These are phyloP conservation scores for Smithornis capensis DNA, from an alignment of 2,113 vertebrate genomes.

Conservation along the genomic window DNA sequence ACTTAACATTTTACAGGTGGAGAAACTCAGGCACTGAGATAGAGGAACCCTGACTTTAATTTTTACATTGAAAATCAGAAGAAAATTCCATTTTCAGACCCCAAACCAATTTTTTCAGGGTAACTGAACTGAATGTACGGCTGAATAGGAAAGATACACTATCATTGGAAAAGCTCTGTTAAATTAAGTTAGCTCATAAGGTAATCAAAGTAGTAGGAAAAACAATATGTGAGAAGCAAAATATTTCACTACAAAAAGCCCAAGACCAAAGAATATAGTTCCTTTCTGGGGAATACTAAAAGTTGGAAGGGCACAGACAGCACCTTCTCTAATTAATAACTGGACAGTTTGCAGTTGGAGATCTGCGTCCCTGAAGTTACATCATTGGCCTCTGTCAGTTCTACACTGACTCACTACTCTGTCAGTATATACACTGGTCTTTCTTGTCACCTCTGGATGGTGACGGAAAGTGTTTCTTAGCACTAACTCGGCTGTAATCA, in stretches of 20 bases:
- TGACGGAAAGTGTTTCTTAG: no score
- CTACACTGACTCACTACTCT: no score
- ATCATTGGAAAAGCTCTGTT: neutral
- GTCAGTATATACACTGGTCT: neutral
- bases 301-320: neutral
- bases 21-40: neutral
- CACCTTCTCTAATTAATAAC: neutral
- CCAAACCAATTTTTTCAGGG: neutral
- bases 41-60: neutral
- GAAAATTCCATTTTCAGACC: neutral
- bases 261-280: neutral
- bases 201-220: neutral
- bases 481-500: neutral
- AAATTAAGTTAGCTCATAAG: neutral
- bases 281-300: neutral
- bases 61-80: neutral
- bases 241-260: neutral
- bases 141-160: neutral
- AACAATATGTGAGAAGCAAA: neutral
- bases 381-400: neutral
- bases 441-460: neutral
- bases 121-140: neutral
- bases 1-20: neutral
- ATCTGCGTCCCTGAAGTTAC: neutral
- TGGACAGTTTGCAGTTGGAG: neutral